A percentile compares a stretch with the other conserved stretches of the same genome.
Evolutionary conservation across 2,888 invertebrate species (phyloP).

Genomic region (Philopedon plagiatum): DNA sequence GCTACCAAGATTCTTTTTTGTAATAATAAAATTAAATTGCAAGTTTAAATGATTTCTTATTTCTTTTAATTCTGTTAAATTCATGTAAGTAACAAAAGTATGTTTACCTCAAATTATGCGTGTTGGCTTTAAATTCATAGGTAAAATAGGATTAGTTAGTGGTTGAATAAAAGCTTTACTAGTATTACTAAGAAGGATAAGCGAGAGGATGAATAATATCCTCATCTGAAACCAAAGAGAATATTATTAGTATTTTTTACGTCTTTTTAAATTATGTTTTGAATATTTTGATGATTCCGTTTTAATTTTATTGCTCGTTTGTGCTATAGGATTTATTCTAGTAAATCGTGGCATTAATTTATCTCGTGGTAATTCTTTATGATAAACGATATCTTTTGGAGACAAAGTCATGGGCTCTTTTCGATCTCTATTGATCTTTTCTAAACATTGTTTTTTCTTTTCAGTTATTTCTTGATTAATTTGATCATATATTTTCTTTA

Average conservation of each 20-base stretch:
- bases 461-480: neutral
- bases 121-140: neutral
- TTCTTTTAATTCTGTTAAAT: no score
- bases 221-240: neutral
- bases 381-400: neutral
- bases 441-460: neutral
- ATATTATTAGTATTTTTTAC: neutral
- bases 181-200: neutral
- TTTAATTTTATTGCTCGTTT: neutral
- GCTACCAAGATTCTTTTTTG: neutral
- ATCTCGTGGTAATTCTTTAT: neutral
- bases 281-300: no score
- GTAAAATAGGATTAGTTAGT: neutral
- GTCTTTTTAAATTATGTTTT: neutral
- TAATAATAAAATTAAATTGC: neutral
- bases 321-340: no score
- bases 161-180: neutral
- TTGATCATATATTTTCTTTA: neutral
- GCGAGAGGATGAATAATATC: neutral
- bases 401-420: neutral
- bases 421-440: neutral
- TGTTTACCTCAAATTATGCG: neutral
- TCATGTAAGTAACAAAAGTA: neutral
- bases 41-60: neutral
- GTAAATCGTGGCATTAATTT: neutral